A percentile compares a stretch with the other conserved stretches of the same genome.
phyloP scores from a whole-genome alignment of 2,888 invertebrate genomes.

The Eupithecia centaureata region DNA sequence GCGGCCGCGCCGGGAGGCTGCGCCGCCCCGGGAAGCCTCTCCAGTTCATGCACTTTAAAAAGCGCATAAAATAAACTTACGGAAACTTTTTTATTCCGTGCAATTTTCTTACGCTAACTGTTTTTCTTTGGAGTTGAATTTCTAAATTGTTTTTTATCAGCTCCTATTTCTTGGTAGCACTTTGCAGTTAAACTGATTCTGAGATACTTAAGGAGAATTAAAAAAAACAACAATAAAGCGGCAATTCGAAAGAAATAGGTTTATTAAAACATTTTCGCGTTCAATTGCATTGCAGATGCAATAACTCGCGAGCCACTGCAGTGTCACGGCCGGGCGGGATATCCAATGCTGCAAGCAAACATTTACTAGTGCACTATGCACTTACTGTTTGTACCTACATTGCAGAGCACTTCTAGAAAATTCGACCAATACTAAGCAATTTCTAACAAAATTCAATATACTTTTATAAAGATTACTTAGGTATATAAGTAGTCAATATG shows the following conservation, averaged over 20 bases:
- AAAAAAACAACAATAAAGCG: not conserved
- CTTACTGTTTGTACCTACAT: not conserved
- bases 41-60: conserved; percentile 21
- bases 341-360: not conserved
- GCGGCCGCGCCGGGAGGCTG: conserved; percentile 26
- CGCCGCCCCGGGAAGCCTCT: conserved; percentile 17
- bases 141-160: not conserved
- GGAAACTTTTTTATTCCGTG: conserved; percentile 17
- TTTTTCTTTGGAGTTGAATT: conserved; percentile 12
- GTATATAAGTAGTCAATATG: too few species aligned
- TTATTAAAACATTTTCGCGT: conserved; percentile 2
- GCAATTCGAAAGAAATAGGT: not conserved
- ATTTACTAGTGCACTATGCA: conserved; percentile 11
- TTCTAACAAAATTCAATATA: too few species aligned
- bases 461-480: too few species aligned
- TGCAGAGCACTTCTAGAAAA: not conserved
- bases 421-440: not conserved
- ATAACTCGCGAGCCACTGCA: conserved; percentile 29
- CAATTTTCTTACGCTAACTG: conserved; percentile 17
- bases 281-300: conserved; percentile 30
- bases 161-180: not conserved
- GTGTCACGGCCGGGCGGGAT: conserved; percentile 15
- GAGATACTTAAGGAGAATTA: not conserved
- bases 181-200: not conserved
- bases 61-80: conserved; percentile 5